phyloP scores from a whole-genome alignment of 2,113 vertebrate genomes.

The Lycaon pictus region DNA sequence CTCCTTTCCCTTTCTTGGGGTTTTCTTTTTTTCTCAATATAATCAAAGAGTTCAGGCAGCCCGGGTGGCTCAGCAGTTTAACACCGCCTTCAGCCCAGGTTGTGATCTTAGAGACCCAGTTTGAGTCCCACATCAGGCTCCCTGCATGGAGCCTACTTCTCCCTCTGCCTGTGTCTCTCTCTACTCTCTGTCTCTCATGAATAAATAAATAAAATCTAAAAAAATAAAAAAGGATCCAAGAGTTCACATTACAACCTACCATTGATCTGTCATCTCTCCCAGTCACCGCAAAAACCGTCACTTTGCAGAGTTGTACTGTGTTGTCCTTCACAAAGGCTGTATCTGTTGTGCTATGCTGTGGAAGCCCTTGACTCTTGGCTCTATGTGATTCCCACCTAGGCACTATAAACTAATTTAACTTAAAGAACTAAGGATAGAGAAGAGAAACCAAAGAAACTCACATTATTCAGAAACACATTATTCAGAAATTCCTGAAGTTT shows the following conservation, averaged over 20 bases:
- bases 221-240: neutral
- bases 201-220: too few species aligned
- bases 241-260: neutral
- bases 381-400: neutral
- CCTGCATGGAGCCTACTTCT: too few species aligned
- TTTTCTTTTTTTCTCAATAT: neutral
- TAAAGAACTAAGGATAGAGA: neutral
- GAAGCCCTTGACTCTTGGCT: neutral
- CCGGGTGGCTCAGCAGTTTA: too few species aligned
- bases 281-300: neutral
- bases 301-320: accelerated
- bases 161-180: too few species aligned
- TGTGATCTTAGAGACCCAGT: too few species aligned
- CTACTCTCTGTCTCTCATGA: too few species aligned
- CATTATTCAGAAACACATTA: neutral
- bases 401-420: neutral
- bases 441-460: neutral
- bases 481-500: neutral
- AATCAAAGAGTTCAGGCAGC: neutral
- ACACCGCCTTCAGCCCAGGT: too few species aligned
- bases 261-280: neutral
- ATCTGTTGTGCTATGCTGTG: neutral
- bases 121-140: too few species aligned
- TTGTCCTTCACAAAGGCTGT: neutral
- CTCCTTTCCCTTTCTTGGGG: neutral